Evolutionary conservation across 2,797 vertebrate genomes (phyloP), one percentile per base, ranked within the genome.

Genomic region (Tokudaia tokunoshimensis): DNA sequence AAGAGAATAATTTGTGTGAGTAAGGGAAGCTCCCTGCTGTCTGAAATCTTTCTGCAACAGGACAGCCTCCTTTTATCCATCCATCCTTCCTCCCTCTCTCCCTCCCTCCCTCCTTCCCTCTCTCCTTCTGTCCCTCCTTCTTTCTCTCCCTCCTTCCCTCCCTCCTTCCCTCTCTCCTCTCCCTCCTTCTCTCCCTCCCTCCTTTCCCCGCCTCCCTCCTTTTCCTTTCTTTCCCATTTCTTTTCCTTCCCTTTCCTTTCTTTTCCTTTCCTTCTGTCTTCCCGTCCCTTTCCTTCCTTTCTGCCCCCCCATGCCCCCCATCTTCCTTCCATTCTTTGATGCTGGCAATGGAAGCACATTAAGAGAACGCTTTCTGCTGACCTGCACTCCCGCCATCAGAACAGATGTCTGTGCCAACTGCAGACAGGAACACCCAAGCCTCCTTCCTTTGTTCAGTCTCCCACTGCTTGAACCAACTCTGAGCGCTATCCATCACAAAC

Each of bases 1-100:
- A 97, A 89, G 97, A 98, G 97, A 95, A 98, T 94, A 87, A 96
- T 90, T 95, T 89, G 96, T 98, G 97, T 84, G 95, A 98, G 98
- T 98, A 96, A 59, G 78, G 94, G 44, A 81, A 1, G n/a, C 12
- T 65, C 34, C 89, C n/a, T 0, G 29, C 61, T 34, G 2, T 20
- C 72, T 50, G 2, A 50, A 10, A 9, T n/a, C 7, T 29, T 50
- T 8, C 34, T 14, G 85, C 13, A 41, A 14, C 15, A 22, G 37
- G 50, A 34, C 12, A 7, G 24, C 1, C 31, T 5, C 17, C 11
- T 1, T 61, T 4, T 26, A 6, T 14, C 22, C 50, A 2, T 26
- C n/a, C 5, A 1, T 15, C 1, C 24, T 0, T 37, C 52, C 9
- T 52, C 17, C 19, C 19, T 13, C 2, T 5, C 29, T 34, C 3